These are phyloP conservation scores for Allygus modestus DNA, from an alignment of 2,888 invertebrate species.

Conservation along the genomic window DNA sequence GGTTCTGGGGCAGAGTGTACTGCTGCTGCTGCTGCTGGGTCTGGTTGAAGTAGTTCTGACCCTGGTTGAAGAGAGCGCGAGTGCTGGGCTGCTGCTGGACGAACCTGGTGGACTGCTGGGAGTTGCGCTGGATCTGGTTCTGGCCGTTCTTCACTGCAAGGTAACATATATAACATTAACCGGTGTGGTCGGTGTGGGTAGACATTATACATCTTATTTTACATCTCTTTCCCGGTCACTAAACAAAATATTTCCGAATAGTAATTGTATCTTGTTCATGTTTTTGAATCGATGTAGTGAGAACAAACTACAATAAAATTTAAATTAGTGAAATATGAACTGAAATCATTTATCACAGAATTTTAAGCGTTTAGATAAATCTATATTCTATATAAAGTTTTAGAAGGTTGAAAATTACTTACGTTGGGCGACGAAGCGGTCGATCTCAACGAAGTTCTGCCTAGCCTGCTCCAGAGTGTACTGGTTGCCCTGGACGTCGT, in stretches of 20 bases:
- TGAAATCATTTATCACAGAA: too few species aligned
- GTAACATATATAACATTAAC: not conserved
- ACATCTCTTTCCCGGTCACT: too few species aligned
- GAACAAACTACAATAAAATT: too few species aligned
- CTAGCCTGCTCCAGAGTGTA: slow-evolving; percentile 73
- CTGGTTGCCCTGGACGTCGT: slow-evolving; percentile 79
- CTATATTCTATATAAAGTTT: not conserved
- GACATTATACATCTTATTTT: too few species aligned
- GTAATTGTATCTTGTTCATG: too few species aligned
- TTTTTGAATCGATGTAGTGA: too few species aligned
- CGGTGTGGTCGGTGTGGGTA: too few species aligned
- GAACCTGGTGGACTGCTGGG: slow-evolving; percentile 81
- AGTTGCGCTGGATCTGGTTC: slow-evolving; percentile 83
- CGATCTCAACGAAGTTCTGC: slow-evolving; percentile 81
- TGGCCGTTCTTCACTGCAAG: slow-evolving; percentile 78
- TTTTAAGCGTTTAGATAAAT: too few species aligned
- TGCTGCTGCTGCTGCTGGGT: slow-evolving; percentile 38
- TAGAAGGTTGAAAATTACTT: slow-evolving; percentile 66
- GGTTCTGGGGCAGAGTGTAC: slow-evolving; percentile 67
- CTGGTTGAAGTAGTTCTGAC: slow-evolving; percentile 45
- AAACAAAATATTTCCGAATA: too few species aligned
- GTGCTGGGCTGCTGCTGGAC: slow-evolving; percentile 81
- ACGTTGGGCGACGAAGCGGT: slow-evolving; percentile 79
- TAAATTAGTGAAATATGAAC: too few species aligned
- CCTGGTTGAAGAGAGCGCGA: slow-evolving; percentile 73